Evolutionary conservation across 2,113 vertebrate genomes (phyloP).

Genomic region (Peromyscus leucopus): DNA sequence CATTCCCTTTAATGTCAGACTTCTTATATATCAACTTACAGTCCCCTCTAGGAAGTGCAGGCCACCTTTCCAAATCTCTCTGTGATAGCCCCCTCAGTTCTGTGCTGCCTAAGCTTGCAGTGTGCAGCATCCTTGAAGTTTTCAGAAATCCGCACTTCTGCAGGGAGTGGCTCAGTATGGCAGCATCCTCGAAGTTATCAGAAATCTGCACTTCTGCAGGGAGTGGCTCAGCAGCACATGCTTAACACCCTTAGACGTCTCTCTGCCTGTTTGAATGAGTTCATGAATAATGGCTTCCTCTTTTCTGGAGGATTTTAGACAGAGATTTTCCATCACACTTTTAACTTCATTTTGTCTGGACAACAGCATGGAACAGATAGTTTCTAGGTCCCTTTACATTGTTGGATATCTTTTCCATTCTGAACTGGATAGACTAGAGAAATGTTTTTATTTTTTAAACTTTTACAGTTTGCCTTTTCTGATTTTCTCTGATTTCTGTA

Average conservation of each 20-base stretch:
- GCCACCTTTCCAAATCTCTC: background rate
- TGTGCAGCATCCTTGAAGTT: background rate
- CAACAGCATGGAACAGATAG: background rate
- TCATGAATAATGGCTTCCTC: background rate
- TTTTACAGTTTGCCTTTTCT: background rate
- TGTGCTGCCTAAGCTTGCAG: background rate
- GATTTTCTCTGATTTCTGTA: background rate
- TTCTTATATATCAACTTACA: background rate
- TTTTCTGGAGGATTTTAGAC: background rate
- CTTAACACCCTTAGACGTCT: background rate
- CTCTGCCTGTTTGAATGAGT: background rate
- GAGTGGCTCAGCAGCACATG: background rate
- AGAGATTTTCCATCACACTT: background rate
- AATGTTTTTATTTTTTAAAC: background rate
- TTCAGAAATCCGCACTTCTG: background rate
- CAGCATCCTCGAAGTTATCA: background rate
- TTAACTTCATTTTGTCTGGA: background rate
- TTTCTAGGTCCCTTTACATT: background rate
- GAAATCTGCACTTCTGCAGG: background rate
- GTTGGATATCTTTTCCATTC: background rate
- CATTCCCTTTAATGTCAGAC: background rate
- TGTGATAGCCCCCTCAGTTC: background rate
- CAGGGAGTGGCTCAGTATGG: background rate
- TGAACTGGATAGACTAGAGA: background rate
- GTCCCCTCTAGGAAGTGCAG: background rate